A percentile compares a stretch with the other conserved stretches of the same genome.
Conservation (phyloP, 2,888 invertebrate genomes). For the Andrena chrysosceles region DNA sequence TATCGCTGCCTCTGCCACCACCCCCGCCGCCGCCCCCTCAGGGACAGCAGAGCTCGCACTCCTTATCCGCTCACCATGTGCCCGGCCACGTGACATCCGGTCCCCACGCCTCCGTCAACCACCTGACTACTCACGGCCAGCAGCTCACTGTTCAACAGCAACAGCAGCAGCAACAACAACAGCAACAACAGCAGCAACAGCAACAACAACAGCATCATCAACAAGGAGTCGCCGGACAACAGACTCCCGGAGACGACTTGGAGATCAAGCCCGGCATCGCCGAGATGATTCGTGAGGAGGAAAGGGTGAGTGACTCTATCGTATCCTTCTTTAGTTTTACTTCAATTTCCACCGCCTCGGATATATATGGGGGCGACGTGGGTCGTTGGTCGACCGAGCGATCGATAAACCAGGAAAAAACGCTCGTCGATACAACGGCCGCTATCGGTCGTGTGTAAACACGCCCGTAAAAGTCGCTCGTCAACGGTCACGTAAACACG, state of each 20-base stretch:
- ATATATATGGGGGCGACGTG: neutral
- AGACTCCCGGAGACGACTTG: conserved; percentile 89
- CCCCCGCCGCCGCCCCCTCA: conserved; percentile 81
- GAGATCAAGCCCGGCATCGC: conserved; percentile 98
- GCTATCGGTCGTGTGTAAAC: conserved; percentile 13
- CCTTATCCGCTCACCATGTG: conserved; percentile 80
- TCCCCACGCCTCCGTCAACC: conserved; percentile 79
- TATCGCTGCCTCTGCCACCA: conserved; percentile 79
- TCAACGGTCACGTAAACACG: conserved; percentile 3
- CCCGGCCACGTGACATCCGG: conserved; percentile 83
- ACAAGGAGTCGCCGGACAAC: conserved; percentile 69
- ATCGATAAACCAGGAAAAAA: neutral
- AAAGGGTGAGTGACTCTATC: conserved; percentile 91
- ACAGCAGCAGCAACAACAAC: conserved; percentile 77
- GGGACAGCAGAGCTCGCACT: conserved; percentile 85
- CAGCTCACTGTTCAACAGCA: conserved; percentile 77
- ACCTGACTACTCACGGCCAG: conserved; percentile 79
- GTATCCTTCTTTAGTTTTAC: neutral
- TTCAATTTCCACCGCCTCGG: neutral
- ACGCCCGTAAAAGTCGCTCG: conserved; percentile 3
- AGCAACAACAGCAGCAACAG: conserved; percentile 75
- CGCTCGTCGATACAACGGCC: neutral
- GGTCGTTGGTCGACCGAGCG: neutral
- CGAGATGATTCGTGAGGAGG: conserved; percentile 98
- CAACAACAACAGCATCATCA: conserved; percentile 77